These are phyloP conservation scores for Halocaridina rubra DNA, from an alignment of 2,888 invertebrate species.

Conservation along the genomic window DNA sequence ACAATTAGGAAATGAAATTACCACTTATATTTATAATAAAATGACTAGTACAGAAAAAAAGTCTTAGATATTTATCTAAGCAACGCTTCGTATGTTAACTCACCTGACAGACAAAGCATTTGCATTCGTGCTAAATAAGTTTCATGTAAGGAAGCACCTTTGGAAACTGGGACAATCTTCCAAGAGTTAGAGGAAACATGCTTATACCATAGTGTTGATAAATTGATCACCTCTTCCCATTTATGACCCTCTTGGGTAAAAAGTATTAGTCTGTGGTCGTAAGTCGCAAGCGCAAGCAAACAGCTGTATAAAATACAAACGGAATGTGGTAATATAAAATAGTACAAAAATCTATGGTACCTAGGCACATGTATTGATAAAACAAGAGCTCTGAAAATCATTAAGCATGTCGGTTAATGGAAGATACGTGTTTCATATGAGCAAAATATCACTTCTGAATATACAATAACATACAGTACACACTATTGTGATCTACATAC, in stretches of 20 bases:
- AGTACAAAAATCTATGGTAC: no score
- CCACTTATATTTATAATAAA: no score
- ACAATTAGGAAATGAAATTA: no score
- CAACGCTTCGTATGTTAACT: not conserved
- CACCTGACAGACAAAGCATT: conserved; percentile 15
- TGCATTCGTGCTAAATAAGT: conserved; percentile 18
- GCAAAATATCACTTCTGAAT: no score
- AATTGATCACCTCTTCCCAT: conserved; percentile 14
- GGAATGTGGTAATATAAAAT: no score
- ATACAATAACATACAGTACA: no score
- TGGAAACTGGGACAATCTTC: not conserved
- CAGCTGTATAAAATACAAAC: conserved; percentile 36
- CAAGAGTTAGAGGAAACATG: conserved; percentile 1
- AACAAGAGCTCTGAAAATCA: no score
- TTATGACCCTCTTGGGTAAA: not conserved
- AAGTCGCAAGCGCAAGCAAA: conserved; percentile 35
- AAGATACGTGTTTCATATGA: not conserved
- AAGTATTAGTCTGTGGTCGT: conserved; percentile 23
- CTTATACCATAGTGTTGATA: conserved; percentile 19
- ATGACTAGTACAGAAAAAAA: not conserved
- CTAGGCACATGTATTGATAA: no score
- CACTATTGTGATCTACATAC: no score
- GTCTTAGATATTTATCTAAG: not conserved
- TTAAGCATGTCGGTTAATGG: not conserved
- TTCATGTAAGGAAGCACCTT: not conserved